Conservation (phyloP, 2,113 vertebrate genomes). For the Porphyrio hochstetteri region DNA sequence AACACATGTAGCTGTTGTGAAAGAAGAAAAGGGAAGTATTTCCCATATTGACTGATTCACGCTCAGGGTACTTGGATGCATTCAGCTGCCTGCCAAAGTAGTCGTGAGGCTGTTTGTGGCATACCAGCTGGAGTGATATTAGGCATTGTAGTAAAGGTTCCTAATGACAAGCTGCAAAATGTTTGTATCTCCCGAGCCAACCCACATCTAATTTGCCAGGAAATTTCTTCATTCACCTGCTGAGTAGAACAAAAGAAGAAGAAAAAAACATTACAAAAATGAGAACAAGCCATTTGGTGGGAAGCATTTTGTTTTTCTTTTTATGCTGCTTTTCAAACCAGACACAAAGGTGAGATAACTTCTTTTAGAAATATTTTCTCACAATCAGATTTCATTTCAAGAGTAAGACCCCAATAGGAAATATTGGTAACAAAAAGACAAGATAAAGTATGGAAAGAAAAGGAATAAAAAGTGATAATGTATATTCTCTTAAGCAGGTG, state of each 20-base stretch:
- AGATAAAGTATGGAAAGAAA: conserved; percentile 15
- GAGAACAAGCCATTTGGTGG: not conserved
- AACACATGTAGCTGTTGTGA: not conserved
- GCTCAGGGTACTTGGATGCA: not conserved
- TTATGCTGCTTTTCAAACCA: not conserved
- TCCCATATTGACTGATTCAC: not conserved
- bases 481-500: conserved; percentile 10
- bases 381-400: not conserved
- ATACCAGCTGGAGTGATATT: not conserved
- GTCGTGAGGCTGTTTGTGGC: not conserved
- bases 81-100: not conserved
- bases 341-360: not conserved
- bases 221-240: not conserved
- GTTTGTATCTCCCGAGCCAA: not conserved
- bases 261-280: not conserved
- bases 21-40: not conserved
- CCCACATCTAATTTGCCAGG: not conserved
- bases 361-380: not conserved
- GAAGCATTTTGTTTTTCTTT: not conserved
- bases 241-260: not conserved
- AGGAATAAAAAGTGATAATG: not conserved
- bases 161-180: not conserved
- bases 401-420: not conserved
- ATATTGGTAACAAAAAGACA: not conserved
- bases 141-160: not conserved